Conservation (phyloP, 2,888 invertebrate genomes). For the Drosophila cognata region DNA sequence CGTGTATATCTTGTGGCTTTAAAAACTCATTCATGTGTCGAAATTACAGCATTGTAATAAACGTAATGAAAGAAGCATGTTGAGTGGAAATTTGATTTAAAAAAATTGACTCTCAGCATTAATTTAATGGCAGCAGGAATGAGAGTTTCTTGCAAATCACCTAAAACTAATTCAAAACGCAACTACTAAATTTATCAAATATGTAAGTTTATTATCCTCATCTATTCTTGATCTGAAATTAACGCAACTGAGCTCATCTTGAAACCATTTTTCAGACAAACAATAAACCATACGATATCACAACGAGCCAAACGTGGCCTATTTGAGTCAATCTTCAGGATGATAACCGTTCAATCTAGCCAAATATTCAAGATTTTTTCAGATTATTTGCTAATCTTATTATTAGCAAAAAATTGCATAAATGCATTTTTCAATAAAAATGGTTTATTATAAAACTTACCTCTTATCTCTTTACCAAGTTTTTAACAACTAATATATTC, state of each 20-base stretch:
- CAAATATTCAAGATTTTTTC: not conserved
- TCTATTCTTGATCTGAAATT: not conserved
- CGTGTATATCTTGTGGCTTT: constrained; percentile 52
- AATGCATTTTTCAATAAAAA: not conserved
- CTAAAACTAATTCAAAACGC: not conserved
- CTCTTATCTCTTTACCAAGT: not conserved
- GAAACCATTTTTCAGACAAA: not conserved
- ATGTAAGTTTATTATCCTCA: not conserved
- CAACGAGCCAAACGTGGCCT: too few relatives aligned
- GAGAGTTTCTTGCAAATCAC: not conserved
- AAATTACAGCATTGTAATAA: constrained; percentile 45
- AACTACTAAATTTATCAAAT: not conserved
- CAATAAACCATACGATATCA: too few relatives aligned
- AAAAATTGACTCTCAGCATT: not conserved
- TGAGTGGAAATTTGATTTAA: not conserved
- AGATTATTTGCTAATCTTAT: not conserved
- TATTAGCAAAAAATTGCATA: not conserved
- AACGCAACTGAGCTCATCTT: not conserved
- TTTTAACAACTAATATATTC: not conserved
- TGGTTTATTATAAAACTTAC: not conserved
- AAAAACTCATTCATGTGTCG: constrained; percentile 59
- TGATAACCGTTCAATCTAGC: too few relatives aligned
- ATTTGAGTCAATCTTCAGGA: too few relatives aligned
- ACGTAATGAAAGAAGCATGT: constrained; percentile 21
- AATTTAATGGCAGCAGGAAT: not conserved